A percentile compares a stretch with the other conserved stretches of the same genome.
Conservation (phyloP, 2,888 invertebrate species). For the Biston betularia region DNA sequence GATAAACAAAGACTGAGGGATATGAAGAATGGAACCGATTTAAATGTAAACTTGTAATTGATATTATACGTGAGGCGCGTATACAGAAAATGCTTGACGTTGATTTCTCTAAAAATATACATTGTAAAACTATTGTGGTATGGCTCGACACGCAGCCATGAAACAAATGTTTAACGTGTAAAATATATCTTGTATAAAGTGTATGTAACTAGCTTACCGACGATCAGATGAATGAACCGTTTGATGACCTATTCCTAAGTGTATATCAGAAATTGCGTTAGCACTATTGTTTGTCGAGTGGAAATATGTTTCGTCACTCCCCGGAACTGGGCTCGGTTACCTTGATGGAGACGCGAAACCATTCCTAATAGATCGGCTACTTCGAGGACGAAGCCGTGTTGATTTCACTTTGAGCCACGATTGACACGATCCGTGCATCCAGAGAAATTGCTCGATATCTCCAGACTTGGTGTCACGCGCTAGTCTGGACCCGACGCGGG, state of each 20-base stretch:
- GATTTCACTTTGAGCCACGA: no score
- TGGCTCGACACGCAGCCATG: constrained; percentile 11
- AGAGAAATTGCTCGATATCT: no score
- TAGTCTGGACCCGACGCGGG: no score
- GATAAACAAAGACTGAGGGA: constrained; percentile 71
- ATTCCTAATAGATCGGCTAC: background rate
- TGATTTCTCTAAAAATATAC: constrained; percentile 28
- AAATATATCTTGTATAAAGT: constrained; percentile 20
- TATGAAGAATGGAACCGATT: constrained; percentile 53
- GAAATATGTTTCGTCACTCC: constrained; percentile 20
- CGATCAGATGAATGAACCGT: constrained; percentile 20
- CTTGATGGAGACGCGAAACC: background rate
- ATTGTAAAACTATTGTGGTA: constrained; percentile 7
- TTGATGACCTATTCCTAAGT: constrained; percentile 21
- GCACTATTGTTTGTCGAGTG: constrained; percentile 8
- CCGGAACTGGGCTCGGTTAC: background rate
- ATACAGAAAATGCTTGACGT: constrained; percentile 21
- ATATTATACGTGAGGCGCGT: constrained; percentile 55
- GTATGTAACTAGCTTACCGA: constrained; percentile 14
- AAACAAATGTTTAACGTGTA: constrained; percentile 10
- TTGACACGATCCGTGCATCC: no score
- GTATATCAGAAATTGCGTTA: constrained; percentile 26
- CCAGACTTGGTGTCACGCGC: no score
- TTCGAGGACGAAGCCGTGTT: no score
- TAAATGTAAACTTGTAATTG: constrained; percentile 53